A percentile compares a stretch with the other conserved stretches of the same genome.
Evolutionary conservation across 2,113 vertebrate genomes (phyloP).

Genomic region (Cheilinus undulatus): DNA sequence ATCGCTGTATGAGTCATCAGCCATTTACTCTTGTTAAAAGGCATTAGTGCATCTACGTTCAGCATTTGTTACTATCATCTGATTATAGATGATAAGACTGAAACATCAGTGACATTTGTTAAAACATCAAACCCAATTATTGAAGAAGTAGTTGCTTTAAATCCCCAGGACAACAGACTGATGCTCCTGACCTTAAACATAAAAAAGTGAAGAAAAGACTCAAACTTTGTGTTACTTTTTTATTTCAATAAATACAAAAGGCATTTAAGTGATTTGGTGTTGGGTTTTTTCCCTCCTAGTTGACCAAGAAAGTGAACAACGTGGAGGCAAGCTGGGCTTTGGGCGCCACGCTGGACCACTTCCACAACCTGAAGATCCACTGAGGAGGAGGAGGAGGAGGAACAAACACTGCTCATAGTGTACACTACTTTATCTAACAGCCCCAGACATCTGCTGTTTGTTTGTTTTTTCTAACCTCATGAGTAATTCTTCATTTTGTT

Average conservation of each 20-base stretch:
- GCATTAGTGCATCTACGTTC: not conserved
- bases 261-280: constrained; percentile 62
- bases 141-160: not conserved
- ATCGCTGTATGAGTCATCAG: not conserved
- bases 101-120: not conserved
- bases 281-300: constrained; percentile 72
- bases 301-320: constrained; percentile 95
- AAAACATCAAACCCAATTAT: not conserved
- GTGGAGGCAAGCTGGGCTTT: constrained; percentile 97
- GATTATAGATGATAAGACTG: not conserved
- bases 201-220: not conserved
- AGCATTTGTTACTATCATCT: not conserved
- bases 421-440: constrained; percentile 27
- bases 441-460: constrained; percentile 15
- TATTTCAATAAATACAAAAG: constrained; percentile 76
- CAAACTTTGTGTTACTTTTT: constrained; percentile 12
- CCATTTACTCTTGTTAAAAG: not conserved
- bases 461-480: constrained; percentile 14
- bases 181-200: not conserved
- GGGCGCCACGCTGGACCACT: constrained; percentile 90
- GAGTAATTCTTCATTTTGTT: constrained; percentile 25
- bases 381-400: constrained; percentile 44
- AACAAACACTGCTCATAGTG: not conserved
- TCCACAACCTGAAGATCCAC: constrained; percentile 88
- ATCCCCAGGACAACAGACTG: not conserved